These are phyloP conservation scores for Neomicropteryx cornuta DNA, from an alignment of 1,140 invertebrate species.

Conservation along the genomic window DNA sequence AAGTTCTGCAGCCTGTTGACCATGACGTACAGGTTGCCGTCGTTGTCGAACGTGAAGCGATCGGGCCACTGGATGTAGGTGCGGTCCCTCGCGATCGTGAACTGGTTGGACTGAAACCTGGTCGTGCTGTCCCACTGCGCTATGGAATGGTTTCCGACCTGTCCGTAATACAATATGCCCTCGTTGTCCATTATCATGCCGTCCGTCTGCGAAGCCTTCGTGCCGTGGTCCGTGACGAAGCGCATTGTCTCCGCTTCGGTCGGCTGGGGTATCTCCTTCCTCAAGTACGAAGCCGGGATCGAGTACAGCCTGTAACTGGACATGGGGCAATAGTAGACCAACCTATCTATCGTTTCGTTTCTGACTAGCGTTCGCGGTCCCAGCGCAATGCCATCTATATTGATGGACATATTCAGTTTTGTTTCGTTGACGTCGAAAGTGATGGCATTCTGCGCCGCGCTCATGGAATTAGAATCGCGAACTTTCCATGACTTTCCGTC, in stretches of 20 bases:
- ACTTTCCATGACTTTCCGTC: conserved; percentile 56
- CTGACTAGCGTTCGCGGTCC: conserved; percentile 38
- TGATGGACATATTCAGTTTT: conserved; percentile 36
- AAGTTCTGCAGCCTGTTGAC: conserved; percentile 55
- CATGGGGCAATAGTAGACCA: conserved; percentile 52
- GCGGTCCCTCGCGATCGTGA: conserved; percentile 51
- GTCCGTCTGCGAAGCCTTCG: conserved; percentile 51
- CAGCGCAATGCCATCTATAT: conserved; percentile 56
- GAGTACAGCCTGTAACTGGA: conserved; percentile 51
- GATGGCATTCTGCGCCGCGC: conserved; percentile 39
- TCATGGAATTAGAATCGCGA: conserved; percentile 48
- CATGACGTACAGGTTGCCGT: conserved; percentile 50
- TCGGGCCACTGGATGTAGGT: conserved; percentile 59
- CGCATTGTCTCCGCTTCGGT: conserved; percentile 21
- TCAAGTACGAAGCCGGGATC: conserved; percentile 42
- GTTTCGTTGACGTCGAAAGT: conserved; percentile 46
- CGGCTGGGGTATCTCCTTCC: conserved; percentile 34
- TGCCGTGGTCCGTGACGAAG: conserved; percentile 43
- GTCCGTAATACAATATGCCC: conserved; percentile 52
- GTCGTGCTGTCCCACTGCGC: conserved; percentile 47
- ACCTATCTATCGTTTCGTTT: conserved; percentile 31
- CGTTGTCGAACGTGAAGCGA: conserved; percentile 54
- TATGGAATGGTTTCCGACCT: conserved; percentile 51
- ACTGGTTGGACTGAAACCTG: conserved; percentile 38
- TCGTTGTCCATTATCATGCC: conserved; percentile 58